phyloP scores from a whole-genome alignment of 2,888 invertebrate species.

The Tanytarsus gracilentus region DNA sequence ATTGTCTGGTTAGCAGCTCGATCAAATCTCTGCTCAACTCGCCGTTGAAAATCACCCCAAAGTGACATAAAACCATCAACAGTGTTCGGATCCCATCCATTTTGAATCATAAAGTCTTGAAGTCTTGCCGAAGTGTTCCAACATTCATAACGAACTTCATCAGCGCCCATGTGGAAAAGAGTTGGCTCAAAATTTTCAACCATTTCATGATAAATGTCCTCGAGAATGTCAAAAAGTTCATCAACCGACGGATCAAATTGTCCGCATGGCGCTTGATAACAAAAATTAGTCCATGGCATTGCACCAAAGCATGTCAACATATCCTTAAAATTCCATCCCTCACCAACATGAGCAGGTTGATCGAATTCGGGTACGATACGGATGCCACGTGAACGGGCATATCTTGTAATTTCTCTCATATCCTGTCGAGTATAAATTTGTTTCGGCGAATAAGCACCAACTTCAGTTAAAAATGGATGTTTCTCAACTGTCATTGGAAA shows the following conservation, averaged over 20 bases:
- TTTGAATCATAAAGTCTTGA: slow-evolving; percentile 52
- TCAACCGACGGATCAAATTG: slow-evolving; percentile 61
- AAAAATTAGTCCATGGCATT: too few relatives aligned
- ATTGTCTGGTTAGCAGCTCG: slow-evolving; percentile 44
- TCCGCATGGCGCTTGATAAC: slow-evolving; percentile 40
- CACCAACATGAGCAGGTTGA: not conserved
- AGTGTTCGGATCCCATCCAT: slow-evolving; percentile 48
- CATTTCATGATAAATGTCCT: slow-evolving; percentile 61
- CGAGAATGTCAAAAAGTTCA: slow-evolving; percentile 53
- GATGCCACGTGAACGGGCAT: slow-evolving; percentile 49
- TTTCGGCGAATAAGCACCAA: slow-evolving; percentile 62
- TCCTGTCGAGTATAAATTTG: slow-evolving; percentile 51
- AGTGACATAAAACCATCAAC: slow-evolving; percentile 48
- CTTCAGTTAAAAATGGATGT: slow-evolving; percentile 53
- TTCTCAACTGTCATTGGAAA: slow-evolving; percentile 70
- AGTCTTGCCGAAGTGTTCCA: slow-evolving; percentile 60
- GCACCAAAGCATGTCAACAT: not conserved
- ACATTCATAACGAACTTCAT: slow-evolving; percentile 58
- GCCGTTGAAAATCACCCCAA: slow-evolving; percentile 60
- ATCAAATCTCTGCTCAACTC: slow-evolving; percentile 32
- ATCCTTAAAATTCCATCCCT: not conserved
- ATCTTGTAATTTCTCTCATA: slow-evolving; percentile 44
- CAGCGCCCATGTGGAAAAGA: slow-evolving; percentile 74
- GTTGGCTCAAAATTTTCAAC: slow-evolving; percentile 46
- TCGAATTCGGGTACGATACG: slow-evolving; percentile 33